Evolutionary conservation across 1,140 invertebrate species (phyloP).

Genomic region (Rhynchophorus ferrugineus): DNA sequence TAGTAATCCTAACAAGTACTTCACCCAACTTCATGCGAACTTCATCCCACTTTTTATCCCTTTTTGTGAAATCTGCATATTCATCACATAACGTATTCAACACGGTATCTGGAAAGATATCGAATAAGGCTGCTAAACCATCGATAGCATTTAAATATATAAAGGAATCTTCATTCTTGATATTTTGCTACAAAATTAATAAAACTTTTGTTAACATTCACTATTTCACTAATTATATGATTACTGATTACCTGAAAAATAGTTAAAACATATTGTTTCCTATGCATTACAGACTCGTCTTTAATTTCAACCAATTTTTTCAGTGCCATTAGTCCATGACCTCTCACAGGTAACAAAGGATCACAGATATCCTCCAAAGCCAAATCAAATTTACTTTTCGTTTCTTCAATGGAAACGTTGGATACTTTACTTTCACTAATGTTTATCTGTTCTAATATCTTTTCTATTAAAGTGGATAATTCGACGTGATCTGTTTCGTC

Average conservation of each 20-base stretch:
- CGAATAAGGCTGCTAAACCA: conserved; percentile 60
- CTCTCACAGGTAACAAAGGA: conserved; percentile 67
- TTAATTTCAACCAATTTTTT: conserved; percentile 61
- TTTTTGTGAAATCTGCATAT: conserved; percentile 30
- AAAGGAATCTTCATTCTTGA: conserved; percentile 75
- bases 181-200: conserved; percentile 47
- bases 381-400: conserved; percentile 48
- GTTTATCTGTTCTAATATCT: conserved; percentile 6
- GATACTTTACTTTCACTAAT: neutral
- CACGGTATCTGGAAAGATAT: conserved; percentile 57
- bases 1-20: conserved; percentile 66
- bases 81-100: conserved; percentile 54
- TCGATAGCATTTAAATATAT: conserved; percentile 74
- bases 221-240: neutral
- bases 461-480: conserved; percentile 19
- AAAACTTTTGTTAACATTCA: neutral
- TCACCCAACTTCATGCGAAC: conserved; percentile 75
- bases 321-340: conserved; percentile 68
- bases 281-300: conserved; percentile 55
- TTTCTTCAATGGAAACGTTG: conserved; percentile 25
- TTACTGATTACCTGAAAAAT: conserved; percentile 56
- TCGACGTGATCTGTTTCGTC: conserved; percentile 26
- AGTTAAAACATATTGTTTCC: conserved; percentile 59
- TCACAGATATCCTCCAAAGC: conserved; percentile 63
- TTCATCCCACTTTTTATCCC: conserved; percentile 47